Percentiles rank a stretch among this genome's conserved stretches.
Conservation (phyloP, 1,140 invertebrate species). For the Cydia fagiglandana region DNA sequence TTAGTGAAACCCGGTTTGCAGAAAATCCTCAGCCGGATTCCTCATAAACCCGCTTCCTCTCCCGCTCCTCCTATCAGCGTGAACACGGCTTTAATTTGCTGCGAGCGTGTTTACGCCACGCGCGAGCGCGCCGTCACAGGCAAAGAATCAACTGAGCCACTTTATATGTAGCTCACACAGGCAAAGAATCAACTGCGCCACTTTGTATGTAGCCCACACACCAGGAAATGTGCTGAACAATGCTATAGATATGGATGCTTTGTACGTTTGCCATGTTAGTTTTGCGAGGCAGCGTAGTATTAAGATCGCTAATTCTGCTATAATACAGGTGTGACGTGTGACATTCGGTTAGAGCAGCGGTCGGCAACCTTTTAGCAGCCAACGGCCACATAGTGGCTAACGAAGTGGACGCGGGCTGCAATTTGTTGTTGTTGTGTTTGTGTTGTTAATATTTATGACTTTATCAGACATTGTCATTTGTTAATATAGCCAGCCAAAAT, state of each 20-base stretch:
- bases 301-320: not conserved
- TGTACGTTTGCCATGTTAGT: not conserved
- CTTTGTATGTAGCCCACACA: not conserved
- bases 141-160: slow-evolving; percentile 14
- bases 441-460: too few species aligned
- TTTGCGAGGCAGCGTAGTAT: not conserved
- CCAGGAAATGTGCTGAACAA: not conserved
- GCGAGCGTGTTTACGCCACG: slow-evolving; percentile 25
- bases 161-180: slow-evolving; percentile 4
- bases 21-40: too few species aligned
- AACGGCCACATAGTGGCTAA: too few species aligned
- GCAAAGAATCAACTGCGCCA: slow-evolving; percentile 16
- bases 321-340: too few species aligned
- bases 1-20: too few species aligned
- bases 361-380: too few species aligned
- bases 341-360: too few species aligned
- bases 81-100: not conserved
- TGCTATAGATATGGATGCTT: not conserved
- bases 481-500: too few species aligned
- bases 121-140: slow-evolving; percentile 8
- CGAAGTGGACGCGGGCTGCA: too few species aligned
- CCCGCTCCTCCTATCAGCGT: not conserved
- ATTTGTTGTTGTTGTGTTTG: too few species aligned
- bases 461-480: too few species aligned
- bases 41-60: not conserved